Percentiles rank a stretch among this genome's conserved stretches.
These are phyloP conservation scores for Discoglossus pictus DNA, from an alignment of 2,797 vertebrate genomes.

Conservation along the genomic window DNA sequence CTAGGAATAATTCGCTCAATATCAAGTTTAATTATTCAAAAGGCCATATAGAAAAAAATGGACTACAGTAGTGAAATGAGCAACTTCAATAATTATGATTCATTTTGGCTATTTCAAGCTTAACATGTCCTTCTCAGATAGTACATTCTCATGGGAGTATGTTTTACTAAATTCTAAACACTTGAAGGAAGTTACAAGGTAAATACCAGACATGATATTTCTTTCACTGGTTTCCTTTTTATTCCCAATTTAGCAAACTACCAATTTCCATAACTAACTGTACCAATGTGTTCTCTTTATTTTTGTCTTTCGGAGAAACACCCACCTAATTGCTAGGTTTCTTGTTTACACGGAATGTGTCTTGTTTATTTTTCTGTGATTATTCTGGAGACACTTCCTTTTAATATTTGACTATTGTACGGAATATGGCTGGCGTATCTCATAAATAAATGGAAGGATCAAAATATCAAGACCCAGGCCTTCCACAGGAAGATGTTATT, in stretches of 20 bases:
- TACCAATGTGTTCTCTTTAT: conserved; percentile 22
- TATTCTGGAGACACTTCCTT: conserved; percentile 9
- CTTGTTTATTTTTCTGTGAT: conserved; percentile 1
- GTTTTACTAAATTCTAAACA: conserved; percentile 3
- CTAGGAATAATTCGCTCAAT: too few relatives aligned
- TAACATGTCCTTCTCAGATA: conserved; percentile 13
- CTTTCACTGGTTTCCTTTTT: conserved; percentile 35
- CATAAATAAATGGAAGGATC: conserved; percentile 24
- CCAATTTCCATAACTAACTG: conserved; percentile 17
- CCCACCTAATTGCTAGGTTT: conserved; percentile 20
- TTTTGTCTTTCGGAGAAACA: conserved; percentile 24
- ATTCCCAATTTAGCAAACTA: conserved; percentile 21
- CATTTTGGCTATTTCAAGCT: conserved; percentile 11
- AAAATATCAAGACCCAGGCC: background rate
- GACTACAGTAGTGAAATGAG: too few relatives aligned
- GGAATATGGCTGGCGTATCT: conserved; percentile 10
- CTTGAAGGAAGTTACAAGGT: conserved; percentile 28
- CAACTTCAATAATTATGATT: background rate
- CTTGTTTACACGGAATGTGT: conserved; percentile 16
- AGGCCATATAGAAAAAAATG: too few relatives aligned
- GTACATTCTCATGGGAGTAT: background rate
- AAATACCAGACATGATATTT: conserved; percentile 29
- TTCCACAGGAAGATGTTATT: conserved; percentile 25
- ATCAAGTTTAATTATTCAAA: too few relatives aligned
- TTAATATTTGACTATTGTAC: conserved; percentile 7